Percentiles rank a stretch among this genome's conserved stretches.
phyloP scores from a whole-genome alignment of 2,113 vertebrate species.

The Myotis brandtii region DNA sequence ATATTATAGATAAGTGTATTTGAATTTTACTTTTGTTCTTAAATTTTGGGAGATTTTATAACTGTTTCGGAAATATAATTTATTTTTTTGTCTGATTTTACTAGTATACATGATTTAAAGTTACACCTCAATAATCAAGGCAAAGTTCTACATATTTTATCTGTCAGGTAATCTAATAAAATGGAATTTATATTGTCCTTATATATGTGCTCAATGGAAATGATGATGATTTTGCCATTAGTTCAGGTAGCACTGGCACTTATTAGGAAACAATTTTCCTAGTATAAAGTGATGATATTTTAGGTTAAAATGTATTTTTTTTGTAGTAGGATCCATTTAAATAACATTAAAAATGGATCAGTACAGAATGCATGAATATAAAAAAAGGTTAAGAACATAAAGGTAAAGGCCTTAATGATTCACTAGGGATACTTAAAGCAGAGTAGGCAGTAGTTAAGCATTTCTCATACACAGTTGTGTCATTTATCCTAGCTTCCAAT shows the following conservation, averaged over 20 bases:
- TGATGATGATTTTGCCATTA: background rate
- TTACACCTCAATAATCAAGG: background rate
- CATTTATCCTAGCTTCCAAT: background rate
- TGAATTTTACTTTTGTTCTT: background rate
- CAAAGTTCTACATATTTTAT: background rate
- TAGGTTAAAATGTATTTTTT: background rate
- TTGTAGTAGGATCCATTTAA: background rate
- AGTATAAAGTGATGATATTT: background rate
- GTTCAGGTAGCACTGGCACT: background rate
- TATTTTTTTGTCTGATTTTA: background rate
- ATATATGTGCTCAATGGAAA: background rate
- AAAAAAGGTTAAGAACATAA: background rate
- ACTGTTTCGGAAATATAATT: background rate
- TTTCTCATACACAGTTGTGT: background rate
- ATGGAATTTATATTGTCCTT: background rate
- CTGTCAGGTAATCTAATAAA: background rate
- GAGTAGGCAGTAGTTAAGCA: background rate
- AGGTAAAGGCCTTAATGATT: background rate
- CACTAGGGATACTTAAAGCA: background rate
- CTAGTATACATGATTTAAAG: background rate
- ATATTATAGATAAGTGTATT: background rate
- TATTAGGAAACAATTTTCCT: background rate
- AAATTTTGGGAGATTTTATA: background rate
- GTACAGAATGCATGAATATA: background rate
- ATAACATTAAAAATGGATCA: background rate